Percentiles rank a stretch among this genome's conserved stretches.
phyloP scores from a whole-genome alignment of 2,797 vertebrate genomes.

The Cacajao melanocephalus region DNA sequence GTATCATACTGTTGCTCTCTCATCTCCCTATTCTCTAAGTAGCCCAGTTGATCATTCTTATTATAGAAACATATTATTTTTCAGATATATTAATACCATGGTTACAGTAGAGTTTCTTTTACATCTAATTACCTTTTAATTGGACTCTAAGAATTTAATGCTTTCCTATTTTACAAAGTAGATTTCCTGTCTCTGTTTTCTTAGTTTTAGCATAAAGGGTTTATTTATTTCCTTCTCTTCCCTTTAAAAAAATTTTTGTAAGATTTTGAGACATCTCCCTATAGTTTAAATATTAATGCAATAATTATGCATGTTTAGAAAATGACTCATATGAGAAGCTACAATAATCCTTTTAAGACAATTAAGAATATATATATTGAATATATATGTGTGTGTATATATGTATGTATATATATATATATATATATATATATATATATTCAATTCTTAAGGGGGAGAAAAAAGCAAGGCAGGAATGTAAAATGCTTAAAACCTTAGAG shows the following conservation, averaged over 20 bases:
- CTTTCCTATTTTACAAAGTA: not conserved
- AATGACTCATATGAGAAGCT: not conserved
- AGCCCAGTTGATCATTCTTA: not conserved
- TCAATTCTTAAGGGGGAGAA: not conserved
- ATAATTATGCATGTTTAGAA: not conserved
- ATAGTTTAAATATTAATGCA: not conserved
- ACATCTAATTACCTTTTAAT: not conserved
- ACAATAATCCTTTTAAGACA: not conserved
- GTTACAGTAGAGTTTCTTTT: not conserved
- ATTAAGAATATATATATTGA: not conserved
- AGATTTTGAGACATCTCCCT: not conserved
- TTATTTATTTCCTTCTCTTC: not conserved
- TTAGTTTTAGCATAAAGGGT: not conserved
- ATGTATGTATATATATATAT: too few relatives aligned
- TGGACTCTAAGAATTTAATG: not conserved
- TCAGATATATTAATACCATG: not conserved
- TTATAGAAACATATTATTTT: not conserved
- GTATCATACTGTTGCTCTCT: not conserved
- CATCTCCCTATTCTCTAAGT: not conserved
- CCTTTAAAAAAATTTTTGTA: not conserved
- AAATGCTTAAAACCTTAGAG: not conserved
- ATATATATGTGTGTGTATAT: too few relatives aligned
- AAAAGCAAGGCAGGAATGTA: not conserved
- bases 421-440: fast-evolving
- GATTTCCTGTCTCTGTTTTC: not conserved